phyloP scores from a whole-genome alignment of 1,140 invertebrate species.

The Chelonus insularis region DNA sequence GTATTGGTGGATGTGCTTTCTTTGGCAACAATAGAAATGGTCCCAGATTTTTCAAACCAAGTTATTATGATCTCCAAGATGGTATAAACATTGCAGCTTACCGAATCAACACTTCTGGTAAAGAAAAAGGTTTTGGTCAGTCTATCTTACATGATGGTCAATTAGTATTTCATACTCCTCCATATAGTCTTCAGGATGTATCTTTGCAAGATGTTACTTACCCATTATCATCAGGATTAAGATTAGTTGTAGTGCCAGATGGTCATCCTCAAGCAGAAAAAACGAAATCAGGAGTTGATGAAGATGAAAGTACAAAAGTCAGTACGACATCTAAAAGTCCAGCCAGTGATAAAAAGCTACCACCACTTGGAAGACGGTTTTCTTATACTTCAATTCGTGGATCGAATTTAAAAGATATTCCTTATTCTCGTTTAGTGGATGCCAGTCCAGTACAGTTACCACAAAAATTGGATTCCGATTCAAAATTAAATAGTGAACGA shows the following conservation, averaged over 20 bases:
- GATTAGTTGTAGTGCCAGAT: conserved; percentile 42
- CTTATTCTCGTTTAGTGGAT: conserved; percentile 77
- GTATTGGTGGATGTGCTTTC: conserved; percentile 91
- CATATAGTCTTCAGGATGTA: conserved; percentile 80
- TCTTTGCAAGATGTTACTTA: conserved; percentile 68
- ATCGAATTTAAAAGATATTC: conserved; percentile 67
- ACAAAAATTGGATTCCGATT: conserved; percentile 77
- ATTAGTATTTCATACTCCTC: conserved; percentile 88
- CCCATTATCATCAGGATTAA: conserved; percentile 43
- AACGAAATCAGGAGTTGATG: conserved; percentile 50
- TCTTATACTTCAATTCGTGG: conserved; percentile 64
- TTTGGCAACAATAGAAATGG: conserved; percentile 91
- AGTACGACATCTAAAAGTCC: conserved; percentile 53
- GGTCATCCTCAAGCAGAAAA: conserved; percentile 46
- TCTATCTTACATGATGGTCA: conserved; percentile 87
- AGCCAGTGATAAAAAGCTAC: conserved; percentile 55
- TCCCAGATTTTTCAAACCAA: conserved; percentile 83
- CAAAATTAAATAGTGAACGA: conserved; percentile 70
- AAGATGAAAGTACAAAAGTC: conserved; percentile 47
- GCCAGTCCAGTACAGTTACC: conserved; percentile 62
- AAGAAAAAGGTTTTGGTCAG: conserved; percentile 86
- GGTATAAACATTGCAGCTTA: conserved; percentile 81
- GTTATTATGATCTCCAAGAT: conserved; percentile 75
- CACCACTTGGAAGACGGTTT: conserved; percentile 63
- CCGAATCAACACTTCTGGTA: conserved; percentile 67